Base-by-base conservation (phyloP, 2,797 vertebrate species). In the Nannoperca australis region DNA sequence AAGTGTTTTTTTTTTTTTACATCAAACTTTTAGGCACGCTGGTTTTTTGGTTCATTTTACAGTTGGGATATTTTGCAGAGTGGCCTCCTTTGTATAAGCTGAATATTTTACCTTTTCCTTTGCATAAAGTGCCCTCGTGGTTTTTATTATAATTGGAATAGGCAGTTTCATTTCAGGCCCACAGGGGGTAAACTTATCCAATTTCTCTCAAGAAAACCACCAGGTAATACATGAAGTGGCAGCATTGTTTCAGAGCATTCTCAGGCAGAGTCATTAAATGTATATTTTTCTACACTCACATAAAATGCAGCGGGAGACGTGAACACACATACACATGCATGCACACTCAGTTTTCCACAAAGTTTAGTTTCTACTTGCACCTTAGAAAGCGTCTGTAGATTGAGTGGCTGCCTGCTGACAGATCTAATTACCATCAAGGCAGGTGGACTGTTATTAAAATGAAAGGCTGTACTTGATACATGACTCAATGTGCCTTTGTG, bases 141-240 rank as follows among this genome's bases (percentile, higher is more conserved):
- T 70, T 89, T 85, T 79, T 82, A 78, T 80, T 85, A 74, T 74
- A 83, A 86, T 84, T 84, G 75, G 68, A 88, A 81, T 32, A 79
- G 66, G 61, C 80, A 79, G 70, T 80, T 84, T 83, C 49, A 82
- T 88, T 88, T 89, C 54, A 75, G 66, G 71, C 66, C 80, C 22
- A n/a, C 74, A 32, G 76, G 78, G 71, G 67, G 55, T 66, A 20
- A 85, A 72, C 81, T 67, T 73, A 69, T 82, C 75, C 47, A 77
- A 67, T 85, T 83, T 69, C 70, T 74, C 62, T 74, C 8, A 69
- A 79, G 79, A 70, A 79, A 85, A 87, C 64, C 72, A 68, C 32
- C 73, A 49, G 47, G 63, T 81, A 63, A 85, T 68, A 66, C 53
- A 58, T 63, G 7, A 84, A 79, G 54, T 82, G 81, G 73, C 84